Conservation (phyloP, 2,888 invertebrate species). For the Dasypolia templi region DNA sequence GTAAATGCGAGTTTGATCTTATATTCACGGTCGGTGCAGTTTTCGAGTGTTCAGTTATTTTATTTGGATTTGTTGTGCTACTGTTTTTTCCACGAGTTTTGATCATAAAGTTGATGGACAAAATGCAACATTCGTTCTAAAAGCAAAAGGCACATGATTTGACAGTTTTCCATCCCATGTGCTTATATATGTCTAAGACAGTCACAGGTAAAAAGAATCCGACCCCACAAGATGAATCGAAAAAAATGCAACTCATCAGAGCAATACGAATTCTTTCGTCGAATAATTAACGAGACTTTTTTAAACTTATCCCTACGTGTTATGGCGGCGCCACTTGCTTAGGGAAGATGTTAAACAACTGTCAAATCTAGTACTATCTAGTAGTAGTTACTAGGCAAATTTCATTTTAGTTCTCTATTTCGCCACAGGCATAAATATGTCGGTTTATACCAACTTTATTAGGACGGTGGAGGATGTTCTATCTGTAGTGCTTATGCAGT, state of each 20-base stretch:
- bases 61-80: neutral
- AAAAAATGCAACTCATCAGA: conserved; percentile 1
- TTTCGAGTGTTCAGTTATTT: conserved; percentile 27
- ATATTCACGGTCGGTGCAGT: conserved; percentile 51
- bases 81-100: neutral
- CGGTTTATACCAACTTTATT: conserved; percentile 22
- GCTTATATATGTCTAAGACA: neutral
- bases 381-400: too few relatives aligned
- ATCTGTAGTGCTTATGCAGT: conserved; percentile 11
- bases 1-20: conserved; percentile 68
- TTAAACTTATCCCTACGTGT: neutral
- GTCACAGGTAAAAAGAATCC: neutral
- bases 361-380: conserved; percentile 17
- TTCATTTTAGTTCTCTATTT: conserved; percentile 29
- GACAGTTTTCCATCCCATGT: neutral
- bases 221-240: neutral
- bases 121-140: neutral
- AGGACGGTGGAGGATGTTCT: conserved; percentile 15
- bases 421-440: neutral
- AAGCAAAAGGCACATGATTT: neutral
- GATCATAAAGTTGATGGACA: neutral
- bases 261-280: neutral
- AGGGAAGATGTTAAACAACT: neutral
- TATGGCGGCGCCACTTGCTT: conserved; percentile 20
- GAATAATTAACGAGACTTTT: conserved; percentile 23